Base-by-base conservation (phyloP, 2,113 vertebrate genomes). In the Fulica atra region DNA sequence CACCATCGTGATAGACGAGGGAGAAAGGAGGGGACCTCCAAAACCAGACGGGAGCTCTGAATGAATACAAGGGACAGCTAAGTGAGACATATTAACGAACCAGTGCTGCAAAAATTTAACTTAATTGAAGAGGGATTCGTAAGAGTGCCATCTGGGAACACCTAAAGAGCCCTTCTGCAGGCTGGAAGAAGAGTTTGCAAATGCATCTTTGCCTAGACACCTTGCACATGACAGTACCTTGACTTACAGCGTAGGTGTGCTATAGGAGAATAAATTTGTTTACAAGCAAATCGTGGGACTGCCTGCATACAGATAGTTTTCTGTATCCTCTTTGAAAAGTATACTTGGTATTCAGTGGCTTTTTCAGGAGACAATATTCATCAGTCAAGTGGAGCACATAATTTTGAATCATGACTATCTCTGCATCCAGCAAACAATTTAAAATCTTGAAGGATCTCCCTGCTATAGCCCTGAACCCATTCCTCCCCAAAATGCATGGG, bases 331-430 rank as follows among this genome's bases (percentile, higher is more conserved):
- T 57, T 95, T 95, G 95, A 95, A 95, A 95, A 88, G 79, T 83
- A 73, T 51, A 80, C 74, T 85, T 92, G 72, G 79, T 92, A 93
- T 96, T 87, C 64, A 89, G 14, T 66, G 76, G 66, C 63, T 88
- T 95, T 90, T 93, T 88, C 48, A 51, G 80, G 76, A 96, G 91
- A 95, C 91, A 88, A 69, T 53, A 91, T 51, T 85, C 86, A 96
- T 88, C 82, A 68, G 64, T 96, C 94, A 95, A 15, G 54, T 12
- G 54, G 92, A 76, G 84, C 63, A 59, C 86, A 65, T 46, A 21
- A 63, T 66, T 92, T 60, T 88, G 86, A 90, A 85, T 78, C 86
- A 90, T 59, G n/a, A 81, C 6, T 80, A 84, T 68, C 84, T 65
- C 63, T 48, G 40, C 74, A 90, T 51, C 64, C 88, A 89, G 77